Conservation (phyloP, 2,113 vertebrate species). For the Chauna torquata region DNA sequence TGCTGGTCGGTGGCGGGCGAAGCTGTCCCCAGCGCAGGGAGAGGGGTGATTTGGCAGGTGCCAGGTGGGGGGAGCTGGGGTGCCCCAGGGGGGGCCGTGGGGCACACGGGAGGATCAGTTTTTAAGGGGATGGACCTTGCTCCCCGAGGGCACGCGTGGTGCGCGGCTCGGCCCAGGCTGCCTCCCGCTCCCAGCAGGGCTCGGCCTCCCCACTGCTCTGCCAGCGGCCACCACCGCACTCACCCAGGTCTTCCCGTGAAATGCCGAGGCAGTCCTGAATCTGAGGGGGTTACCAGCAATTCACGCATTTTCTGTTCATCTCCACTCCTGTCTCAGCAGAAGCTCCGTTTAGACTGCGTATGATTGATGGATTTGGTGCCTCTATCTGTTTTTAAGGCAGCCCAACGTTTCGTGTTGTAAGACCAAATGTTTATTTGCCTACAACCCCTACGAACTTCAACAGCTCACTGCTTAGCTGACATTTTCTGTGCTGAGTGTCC, state of each 20-base stretch:
- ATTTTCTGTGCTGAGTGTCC: background rate
- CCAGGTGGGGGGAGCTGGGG: too few species aligned
- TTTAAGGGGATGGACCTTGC: background rate
- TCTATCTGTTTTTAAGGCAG: background rate
- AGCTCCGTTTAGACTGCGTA: background rate
- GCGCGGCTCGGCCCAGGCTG: too few species aligned
- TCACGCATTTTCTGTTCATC: background rate
- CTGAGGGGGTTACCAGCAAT: background rate
- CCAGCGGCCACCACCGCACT: background rate
- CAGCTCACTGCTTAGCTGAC: background rate
- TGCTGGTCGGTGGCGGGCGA: fast-evolving
- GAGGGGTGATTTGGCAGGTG: background rate
- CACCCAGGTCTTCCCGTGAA: background rate
- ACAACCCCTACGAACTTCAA: background rate
- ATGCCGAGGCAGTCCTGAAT: background rate
- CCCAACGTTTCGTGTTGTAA: background rate
- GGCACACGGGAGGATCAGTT: background rate
- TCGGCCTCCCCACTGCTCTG: too few species aligned
- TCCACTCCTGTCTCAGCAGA: background rate
- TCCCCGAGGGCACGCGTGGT: too few species aligned
- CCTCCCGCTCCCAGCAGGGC: too few species aligned
- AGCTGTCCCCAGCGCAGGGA: background rate
- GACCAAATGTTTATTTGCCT: background rate
- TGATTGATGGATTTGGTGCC: background rate
- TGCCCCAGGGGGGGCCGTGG: background rate